Evolutionary conservation across 2,113 vertebrate species (phyloP).

Genomic region (Penelope pileata): DNA sequence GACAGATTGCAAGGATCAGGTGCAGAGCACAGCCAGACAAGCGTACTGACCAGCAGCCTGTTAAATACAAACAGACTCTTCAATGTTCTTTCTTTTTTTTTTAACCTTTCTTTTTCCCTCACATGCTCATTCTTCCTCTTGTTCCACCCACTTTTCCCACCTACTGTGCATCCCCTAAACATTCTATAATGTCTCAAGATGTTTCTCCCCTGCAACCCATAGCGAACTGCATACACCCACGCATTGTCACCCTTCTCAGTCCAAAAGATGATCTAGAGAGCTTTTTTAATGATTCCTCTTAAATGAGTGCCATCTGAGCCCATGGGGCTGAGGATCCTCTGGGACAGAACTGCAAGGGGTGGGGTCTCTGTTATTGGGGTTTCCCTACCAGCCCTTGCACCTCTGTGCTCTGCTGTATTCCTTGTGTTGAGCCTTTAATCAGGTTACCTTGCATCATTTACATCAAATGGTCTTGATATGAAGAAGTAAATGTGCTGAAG

Average conservation of each 20-base stretch:
- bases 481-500: not conserved
- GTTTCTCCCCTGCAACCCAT: not conserved
- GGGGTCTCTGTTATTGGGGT: not conserved
- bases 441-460: not conserved
- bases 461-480: not conserved
- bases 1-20: not conserved
- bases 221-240: not conserved
- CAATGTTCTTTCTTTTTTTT: not conserved
- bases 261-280: not conserved
- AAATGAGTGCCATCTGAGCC: fast-evolving
- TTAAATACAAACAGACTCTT: fast-evolving
- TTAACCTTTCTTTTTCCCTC: not conserved
- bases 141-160: not conserved
- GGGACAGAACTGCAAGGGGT: not conserved
- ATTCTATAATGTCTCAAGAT: not conserved
- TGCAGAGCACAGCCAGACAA: not conserved
- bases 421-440: not conserved
- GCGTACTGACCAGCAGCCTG: not conserved
- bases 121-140: not conserved
- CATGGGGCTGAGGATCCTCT: not conserved
- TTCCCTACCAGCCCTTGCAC: not conserved
- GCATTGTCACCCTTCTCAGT: not conserved
- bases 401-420: not conserved
- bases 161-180: not conserved
- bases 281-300: not conserved